Percentiles rank a stretch among this genome's conserved stretches.
These are phyloP conservation scores for Thalassaphorura encarpata DNA, from an alignment of 1,140 invertebrate genomes.

Conservation along the genomic window DNA sequence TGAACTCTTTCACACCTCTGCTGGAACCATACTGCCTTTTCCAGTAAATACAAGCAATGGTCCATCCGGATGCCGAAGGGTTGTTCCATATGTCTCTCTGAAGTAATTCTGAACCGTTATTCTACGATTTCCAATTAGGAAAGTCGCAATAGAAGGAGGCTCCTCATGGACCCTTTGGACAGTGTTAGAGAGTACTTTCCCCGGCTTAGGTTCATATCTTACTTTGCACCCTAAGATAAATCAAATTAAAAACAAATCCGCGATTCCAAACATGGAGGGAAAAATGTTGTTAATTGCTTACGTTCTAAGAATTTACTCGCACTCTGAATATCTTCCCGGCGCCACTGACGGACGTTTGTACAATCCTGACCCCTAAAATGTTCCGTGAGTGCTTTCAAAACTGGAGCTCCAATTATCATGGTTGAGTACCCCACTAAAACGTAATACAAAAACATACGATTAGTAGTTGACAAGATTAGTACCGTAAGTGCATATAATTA, in stretches of 20 bases:
- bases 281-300: too few species aligned
- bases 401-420: neutral
- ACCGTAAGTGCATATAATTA: neutral
- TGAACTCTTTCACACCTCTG: slow-evolving; percentile 6
- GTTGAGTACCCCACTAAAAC: neutral
- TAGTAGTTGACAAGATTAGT: neutral
- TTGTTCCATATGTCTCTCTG: neutral
- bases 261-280: too few species aligned
- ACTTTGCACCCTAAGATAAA: too few species aligned
- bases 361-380: neutral
- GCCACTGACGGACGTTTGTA: neutral
- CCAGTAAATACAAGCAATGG: neutral
- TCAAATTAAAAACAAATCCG: too few species aligned
- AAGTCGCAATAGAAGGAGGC: neutral
- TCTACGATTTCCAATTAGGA: neutral
- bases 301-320: too few species aligned
- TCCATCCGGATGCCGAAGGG: neutral
- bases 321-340: neutral
- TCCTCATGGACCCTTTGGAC: neutral
- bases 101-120: neutral
- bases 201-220: neutral
- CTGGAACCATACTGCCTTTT: neutral
- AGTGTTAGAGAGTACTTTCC: neutral
- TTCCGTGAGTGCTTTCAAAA: neutral
- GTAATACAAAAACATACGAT: neutral